phyloP scores from a whole-genome alignment of 2,797 vertebrate species.

The Silurus aristotelis region DNA sequence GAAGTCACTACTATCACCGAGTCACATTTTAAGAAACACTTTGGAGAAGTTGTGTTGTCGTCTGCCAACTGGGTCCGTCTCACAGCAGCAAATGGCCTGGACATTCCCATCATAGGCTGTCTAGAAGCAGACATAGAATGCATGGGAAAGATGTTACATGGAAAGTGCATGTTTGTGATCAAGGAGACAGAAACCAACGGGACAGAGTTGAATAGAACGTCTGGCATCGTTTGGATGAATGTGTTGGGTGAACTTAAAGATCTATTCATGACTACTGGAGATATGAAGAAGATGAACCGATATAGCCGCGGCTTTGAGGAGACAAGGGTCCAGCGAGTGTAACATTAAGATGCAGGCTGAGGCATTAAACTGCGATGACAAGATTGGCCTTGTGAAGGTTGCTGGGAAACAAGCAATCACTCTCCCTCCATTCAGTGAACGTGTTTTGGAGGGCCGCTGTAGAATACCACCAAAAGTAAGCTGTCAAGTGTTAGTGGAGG shows the following conservation, averaged over 20 bases:
- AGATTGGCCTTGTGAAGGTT: no score
- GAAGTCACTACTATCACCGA: constrained; percentile 40
- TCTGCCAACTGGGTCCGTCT: neutral
- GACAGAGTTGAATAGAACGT: neutral
- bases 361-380: no score
- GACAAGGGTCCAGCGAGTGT: neutral
- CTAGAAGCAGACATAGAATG: constrained; percentile 42
- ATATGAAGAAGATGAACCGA: neutral
- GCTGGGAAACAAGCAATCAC: no score
- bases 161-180: constrained; percentile 34
- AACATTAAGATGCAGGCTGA: neutral
- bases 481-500: no score
- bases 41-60: neutral
- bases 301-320: neutral
- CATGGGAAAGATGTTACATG: constrained; percentile 12
- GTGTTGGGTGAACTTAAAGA: neutral
- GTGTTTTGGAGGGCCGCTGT: no score
- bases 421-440: no score
- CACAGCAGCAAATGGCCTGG: constrained; percentile 33
- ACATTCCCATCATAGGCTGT: constrained; percentile 40
- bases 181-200: neutral
- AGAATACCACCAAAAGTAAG: no score
- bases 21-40: constrained; percentile 1
- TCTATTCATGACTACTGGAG: neutral
- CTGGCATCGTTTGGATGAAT: constrained; percentile 47